Evolutionary conservation across 2,888 invertebrate genomes (phyloP), one percentile per base, ranked within the genome.

Genomic region (Eristalis tenax): DNA sequence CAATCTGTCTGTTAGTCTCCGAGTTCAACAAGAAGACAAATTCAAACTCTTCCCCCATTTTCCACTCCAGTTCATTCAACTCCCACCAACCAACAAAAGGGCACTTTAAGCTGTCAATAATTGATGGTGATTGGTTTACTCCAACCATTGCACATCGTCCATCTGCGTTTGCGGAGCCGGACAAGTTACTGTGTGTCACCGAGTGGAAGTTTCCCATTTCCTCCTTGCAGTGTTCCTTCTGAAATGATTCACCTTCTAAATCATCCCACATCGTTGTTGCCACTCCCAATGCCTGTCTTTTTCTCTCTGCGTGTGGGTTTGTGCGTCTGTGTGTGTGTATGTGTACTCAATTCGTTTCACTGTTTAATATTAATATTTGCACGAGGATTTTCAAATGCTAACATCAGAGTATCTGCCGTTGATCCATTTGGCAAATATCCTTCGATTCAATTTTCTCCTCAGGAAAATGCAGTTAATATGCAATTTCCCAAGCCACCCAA

Each of bases 371-470:
- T 65, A 18, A 28, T 74, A 75, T 66, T 40, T 43, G 40, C 35
- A 43, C 59, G 57, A 35, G 38, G 38, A 57, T 56, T 32, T 32
- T 38, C 56, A 22, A 40, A 59, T 76, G 66, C 66, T 68, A 68
- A 77, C 61, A 64, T 56, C 70, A 50, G 50, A 50, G 35, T 63
- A 63, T 74, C 43, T 74, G 35, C 76, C 56, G 59, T 73, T 69
- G 65, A 84, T 84, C 79, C 65, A 63, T 84, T 79, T 66, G 43
- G 66, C 61, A 84, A 79, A 84, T 63, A 79, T 79, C 75, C 74
- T 61, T 84, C 28, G 65, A 83, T 74, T 70, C 69, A 65, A 75
- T 79, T 74, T 84, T 50, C 23, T 28, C 26, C n/a, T 57, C 32
- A 32, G 63, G 73, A 63, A 83, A 78, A 78, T 69, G 40, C 70